Evolutionary conservation across 1,140 invertebrate genomes (phyloP).

Genomic region (Drosophila tsacasi): DNA sequence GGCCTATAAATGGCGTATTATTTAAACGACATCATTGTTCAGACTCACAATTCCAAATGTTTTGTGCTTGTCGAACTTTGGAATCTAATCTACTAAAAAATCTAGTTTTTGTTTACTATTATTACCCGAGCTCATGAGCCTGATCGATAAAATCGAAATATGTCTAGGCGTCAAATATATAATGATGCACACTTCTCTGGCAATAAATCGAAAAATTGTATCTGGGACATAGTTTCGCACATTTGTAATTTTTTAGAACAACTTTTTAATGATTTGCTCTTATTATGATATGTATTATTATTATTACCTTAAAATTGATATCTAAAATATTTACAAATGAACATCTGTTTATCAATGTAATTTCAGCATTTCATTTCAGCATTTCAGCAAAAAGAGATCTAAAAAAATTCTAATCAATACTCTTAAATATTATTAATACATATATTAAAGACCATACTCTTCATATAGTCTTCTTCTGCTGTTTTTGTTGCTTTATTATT

Average conservation of each 20-base stretch:
- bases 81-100: constrained; percentile 26
- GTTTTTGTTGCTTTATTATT: background rate
- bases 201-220: too few relatives aligned
- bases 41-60: background rate
- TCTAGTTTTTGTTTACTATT: constrained; percentile 4
- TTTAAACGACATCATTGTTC: background rate
- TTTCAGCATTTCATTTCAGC: too few relatives aligned
- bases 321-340: too few relatives aligned
- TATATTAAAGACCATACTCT: too few relatives aligned
- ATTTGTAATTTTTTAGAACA: background rate
- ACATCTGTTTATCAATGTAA: too few relatives aligned
- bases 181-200: background rate
- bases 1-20: background rate
- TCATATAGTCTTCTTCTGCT: background rate
- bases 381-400: too few relatives aligned
- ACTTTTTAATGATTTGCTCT: background rate
- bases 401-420: background rate
- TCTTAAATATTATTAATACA: too few relatives aligned
- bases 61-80: constrained; percentile 7
- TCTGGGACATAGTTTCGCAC: background rate
- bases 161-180: background rate
- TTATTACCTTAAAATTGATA: background rate
- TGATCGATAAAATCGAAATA: constrained; percentile 4
- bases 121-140: background rate
- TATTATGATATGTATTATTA: background rate